phyloP scores from a whole-genome alignment of 2,888 invertebrate genomes.

The Apodemia zela region DNA sequence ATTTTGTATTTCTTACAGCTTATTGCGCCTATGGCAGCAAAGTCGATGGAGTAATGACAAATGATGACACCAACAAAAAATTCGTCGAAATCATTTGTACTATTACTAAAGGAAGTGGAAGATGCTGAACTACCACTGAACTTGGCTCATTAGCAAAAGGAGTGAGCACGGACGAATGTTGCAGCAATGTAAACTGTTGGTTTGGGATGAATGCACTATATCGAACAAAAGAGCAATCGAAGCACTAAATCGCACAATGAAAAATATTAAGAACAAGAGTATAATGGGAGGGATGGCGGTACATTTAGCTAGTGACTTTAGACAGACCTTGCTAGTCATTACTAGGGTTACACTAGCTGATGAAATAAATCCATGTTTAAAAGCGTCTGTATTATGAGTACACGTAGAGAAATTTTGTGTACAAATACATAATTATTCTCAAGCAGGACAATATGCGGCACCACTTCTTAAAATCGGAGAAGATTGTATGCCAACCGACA shows the following conservation, averaged over 20 bases:
- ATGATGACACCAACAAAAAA: too few species aligned
- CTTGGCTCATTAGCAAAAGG: constrained; percentile 28
- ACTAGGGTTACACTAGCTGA: constrained; percentile 31
- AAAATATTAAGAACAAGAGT: constrained; percentile 25
- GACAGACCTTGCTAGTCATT: constrained; percentile 30
- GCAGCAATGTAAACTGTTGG: constrained; percentile 29
- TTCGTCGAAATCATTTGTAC: too few species aligned
- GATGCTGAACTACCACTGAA: constrained; percentile 31
- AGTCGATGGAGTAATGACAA: too few species aligned
- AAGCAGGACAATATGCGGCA: too few species aligned
- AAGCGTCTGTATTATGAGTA: constrained; percentile 28
- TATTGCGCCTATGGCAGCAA: too few species aligned
- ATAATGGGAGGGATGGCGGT: constrained; percentile 31
- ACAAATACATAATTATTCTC: constrained; percentile 29
- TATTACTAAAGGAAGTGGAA: too few species aligned
- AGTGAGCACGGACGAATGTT: constrained; percentile 29
- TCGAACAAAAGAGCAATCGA: constrained; percentile 28
- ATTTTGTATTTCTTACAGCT: too few species aligned
- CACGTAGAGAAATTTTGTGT: constrained; percentile 28
- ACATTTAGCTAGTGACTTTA: constrained; percentile 32
- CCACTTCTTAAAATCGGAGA: too few species aligned
- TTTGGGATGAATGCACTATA: constrained; percentile 32
- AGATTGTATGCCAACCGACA: too few species aligned
- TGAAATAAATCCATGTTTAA: constrained; percentile 34
- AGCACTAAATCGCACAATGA: constrained; percentile 26